A percentile compares a stretch with the other conserved stretches of the same genome.
These are phyloP conservation scores for Bombus difficillimus DNA, from an alignment of 1,140 invertebrate species.

Conservation along the genomic window DNA sequence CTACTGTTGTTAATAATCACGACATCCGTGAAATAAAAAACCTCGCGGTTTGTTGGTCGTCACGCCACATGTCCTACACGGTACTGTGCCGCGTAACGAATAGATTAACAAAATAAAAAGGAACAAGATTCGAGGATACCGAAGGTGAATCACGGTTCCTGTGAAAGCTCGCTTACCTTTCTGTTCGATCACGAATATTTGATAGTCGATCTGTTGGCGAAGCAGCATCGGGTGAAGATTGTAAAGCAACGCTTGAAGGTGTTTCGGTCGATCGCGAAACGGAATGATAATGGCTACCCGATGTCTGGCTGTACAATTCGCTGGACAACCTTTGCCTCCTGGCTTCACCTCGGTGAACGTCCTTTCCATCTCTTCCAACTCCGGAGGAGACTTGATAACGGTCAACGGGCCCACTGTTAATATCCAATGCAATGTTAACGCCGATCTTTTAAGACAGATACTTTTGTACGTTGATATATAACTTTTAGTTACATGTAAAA, in stretches of 20 bases:
- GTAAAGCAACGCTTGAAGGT: conserved; percentile 92
- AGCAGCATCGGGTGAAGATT: conserved; percentile 96
- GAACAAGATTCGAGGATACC: too few relatives aligned
- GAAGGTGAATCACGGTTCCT: too few relatives aligned
- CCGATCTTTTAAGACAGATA: background rate
- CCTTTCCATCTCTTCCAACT: conserved; percentile 78
- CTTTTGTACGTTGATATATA: too few relatives aligned
- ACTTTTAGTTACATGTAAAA: too few relatives aligned
- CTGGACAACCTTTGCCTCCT: conserved; percentile 91
- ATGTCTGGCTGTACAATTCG: conserved; percentile 88
- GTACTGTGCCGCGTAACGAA: too few relatives aligned
- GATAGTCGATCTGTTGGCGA: conserved; percentile 95
- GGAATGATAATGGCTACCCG: conserved; percentile 95
- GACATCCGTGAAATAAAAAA: background rate
- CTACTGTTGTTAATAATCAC: too few relatives aligned
- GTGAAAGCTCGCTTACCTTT: conserved; percentile 81
- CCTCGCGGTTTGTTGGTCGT: too few relatives aligned
- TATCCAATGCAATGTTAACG: background rate
- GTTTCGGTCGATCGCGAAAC: conserved; percentile 92
- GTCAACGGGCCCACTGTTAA: conserved; percentile 79
- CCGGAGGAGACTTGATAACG: conserved; percentile 77
- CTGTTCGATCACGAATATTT: conserved; percentile 98
- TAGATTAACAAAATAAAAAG: too few relatives aligned
- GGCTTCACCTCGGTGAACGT: conserved; percentile 82
- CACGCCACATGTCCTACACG: too few relatives aligned